These are phyloP conservation scores for Siniperca knerii DNA, from an alignment of 2,113 vertebrate species.

Conservation along the genomic window DNA sequence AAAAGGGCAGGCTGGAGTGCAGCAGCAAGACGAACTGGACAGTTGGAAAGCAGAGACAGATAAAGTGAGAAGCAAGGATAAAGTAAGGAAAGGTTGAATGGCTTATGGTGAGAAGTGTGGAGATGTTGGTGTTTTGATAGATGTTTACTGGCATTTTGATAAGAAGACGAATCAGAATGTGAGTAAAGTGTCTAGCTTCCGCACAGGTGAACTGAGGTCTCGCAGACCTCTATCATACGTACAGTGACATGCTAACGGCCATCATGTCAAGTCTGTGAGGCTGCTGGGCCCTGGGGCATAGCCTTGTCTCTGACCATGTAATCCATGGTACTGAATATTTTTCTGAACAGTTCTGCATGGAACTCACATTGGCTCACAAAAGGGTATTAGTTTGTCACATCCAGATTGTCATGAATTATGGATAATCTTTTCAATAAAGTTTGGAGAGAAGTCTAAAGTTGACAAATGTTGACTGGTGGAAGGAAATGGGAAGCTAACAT, in stretches of 20 bases:
- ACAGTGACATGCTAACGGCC: no score
- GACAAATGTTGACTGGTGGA: background rate
- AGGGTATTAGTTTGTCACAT: background rate
- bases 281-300: no score
- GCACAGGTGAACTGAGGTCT: background rate
- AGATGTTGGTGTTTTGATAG: background rate
- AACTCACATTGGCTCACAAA: background rate
- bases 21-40: conserved; percentile 1
- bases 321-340: background rate
- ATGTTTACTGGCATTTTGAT: background rate
- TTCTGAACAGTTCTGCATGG: background rate
- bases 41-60: background rate
- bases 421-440: background rate
- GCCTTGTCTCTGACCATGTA: background rate
- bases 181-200: no score
- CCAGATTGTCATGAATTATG: background rate
- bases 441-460: background rate
- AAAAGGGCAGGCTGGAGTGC: conserved; percentile 8
- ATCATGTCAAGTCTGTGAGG: background rate
- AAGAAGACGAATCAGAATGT: background rate
- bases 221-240: no score
- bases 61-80: background rate
- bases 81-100: background rate
- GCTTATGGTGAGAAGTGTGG: background rate
- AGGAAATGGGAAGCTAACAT: background rate